Percentiles rank a stretch among this genome's conserved stretches.
Evolutionary conservation across 2,888 invertebrate species (phyloP).

Genomic region (Pachliopta kotzebuea): DNA sequence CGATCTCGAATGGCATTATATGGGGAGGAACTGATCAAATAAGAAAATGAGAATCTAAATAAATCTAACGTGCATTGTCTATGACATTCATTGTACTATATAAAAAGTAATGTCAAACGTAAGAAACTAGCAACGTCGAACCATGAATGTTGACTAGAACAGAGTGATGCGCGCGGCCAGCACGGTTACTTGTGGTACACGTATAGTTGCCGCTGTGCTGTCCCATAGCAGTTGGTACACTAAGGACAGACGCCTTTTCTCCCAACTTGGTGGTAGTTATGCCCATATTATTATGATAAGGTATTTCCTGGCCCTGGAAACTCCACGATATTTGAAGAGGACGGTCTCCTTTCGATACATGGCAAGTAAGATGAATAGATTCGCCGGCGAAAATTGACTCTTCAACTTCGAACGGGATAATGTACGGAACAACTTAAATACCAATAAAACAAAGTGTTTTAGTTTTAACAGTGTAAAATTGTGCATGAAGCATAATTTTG

Average conservation of each 20-base stretch:
- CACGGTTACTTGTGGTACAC: conserved; percentile 82
- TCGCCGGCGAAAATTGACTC: conserved; percentile 85
- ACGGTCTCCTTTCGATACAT: conserved; percentile 85
- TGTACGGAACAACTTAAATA: conserved; percentile 80
- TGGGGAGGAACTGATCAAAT: conserved; percentile 82
- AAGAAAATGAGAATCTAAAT: conserved; percentile 56
- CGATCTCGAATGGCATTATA: conserved; percentile 83
- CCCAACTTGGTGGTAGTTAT: conserved; percentile 78
- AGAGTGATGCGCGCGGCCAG: conserved; percentile 79
- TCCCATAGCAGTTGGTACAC: conserved; percentile 79
- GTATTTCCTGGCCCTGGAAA: conserved; percentile 83
- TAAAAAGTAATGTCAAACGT: conserved; percentile 35
- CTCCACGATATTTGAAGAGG: conserved; percentile 87
- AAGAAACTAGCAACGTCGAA: conserved; percentile 39
- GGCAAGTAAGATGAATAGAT: conserved; percentile 83
- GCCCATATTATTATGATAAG: conserved; percentile 75
- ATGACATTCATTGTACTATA: conserved; percentile 42
- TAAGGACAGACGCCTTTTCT: conserved; percentile 78
- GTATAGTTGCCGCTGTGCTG: conserved; percentile 84
- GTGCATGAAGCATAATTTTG: neutral
- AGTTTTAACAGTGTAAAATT: conserved; percentile 31
- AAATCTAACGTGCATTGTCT: conserved; percentile 71
- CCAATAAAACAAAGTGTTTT: conserved; percentile 36
- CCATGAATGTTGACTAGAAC: conserved; percentile 82
- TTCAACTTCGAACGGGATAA: conserved; percentile 84